Evolutionary conservation across 53 echinoderm and acorn worm species (phyloP).

Genomic region (Luidia sarsii): DNA sequence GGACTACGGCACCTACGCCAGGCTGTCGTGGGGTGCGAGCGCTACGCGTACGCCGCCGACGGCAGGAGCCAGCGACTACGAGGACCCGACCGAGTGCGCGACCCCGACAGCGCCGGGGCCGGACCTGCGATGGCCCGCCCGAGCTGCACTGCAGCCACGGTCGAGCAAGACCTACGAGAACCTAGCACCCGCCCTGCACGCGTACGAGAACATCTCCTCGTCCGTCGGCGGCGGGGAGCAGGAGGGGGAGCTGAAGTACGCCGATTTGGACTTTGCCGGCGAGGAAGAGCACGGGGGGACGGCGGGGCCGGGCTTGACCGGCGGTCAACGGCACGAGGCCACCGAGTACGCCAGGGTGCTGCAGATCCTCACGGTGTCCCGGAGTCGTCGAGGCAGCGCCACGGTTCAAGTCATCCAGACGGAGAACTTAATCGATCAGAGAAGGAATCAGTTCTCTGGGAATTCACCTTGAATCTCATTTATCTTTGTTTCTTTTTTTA

Average conservation of each 20-base stretch:
- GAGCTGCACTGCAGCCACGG: too few species aligned
- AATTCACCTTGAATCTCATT: too few species aligned
- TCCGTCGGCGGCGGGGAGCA: too few species aligned
- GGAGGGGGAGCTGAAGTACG: too few species aligned
- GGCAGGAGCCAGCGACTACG: neutral
- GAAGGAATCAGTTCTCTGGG: neutral
- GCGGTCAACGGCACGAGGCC: neutral
- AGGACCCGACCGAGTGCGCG: neutral
- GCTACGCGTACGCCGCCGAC: neutral
- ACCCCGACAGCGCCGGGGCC: too few species aligned
- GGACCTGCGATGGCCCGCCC: neutral
- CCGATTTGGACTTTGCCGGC: constrained; percentile 25
- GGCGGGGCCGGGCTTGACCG: neutral
- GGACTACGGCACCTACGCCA: constrained; percentile 16
- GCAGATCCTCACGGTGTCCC: constrained; percentile 22
- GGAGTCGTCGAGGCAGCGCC: constrained; percentile 47
- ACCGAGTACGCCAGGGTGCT: constrained; percentile 34
- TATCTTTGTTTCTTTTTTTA: too few species aligned
- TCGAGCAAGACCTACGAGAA: constrained; percentile 5
- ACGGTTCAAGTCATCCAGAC: constrained; percentile 31
- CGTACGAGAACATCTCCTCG: too few species aligned
- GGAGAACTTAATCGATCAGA: neutral
- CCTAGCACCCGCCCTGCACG: neutral
- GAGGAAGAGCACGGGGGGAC: neutral
- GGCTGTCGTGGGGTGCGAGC: neutral